Percentiles rank a stretch among this genome's conserved stretches.
Conservation (phyloP, 2,113 vertebrate genomes). For the Anser cygnoides region DNA sequence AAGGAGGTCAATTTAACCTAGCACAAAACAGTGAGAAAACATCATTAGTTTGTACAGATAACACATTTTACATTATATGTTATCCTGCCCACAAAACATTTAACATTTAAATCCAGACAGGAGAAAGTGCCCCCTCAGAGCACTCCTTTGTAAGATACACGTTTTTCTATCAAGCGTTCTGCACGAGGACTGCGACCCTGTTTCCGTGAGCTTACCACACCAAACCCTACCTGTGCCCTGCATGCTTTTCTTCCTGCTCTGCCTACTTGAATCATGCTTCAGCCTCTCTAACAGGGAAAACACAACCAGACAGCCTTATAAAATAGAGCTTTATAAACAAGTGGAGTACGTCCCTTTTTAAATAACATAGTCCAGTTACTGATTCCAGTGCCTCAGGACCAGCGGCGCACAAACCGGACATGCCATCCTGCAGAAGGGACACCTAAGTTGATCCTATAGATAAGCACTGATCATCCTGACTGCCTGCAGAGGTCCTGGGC, state of each 20-base stretch:
- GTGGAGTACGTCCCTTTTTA: constrained; percentile 82
- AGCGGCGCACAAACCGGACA: constrained; percentile 4
- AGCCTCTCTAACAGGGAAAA: constrained; percentile 58
- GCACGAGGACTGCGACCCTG: neutral
- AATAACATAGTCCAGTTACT: constrained; percentile 56
- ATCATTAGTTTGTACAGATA: constrained; percentile 53
- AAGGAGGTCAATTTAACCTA: constrained; percentile 55
- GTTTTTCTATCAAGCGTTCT: constrained; percentile 3
- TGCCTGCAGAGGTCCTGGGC: constrained; percentile 34
- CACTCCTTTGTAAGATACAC: neutral
- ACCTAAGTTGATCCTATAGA: constrained; percentile 7
- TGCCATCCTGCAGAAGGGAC: constrained; percentile 53
- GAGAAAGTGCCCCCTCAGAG: neutral
- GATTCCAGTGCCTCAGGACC: constrained; percentile 62
- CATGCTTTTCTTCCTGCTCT: constrained; percentile 27
- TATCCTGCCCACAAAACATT: neutral
- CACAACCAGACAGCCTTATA: constrained; percentile 77
- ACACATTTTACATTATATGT: constrained; percentile 5
- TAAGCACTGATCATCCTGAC: constrained; percentile 24
- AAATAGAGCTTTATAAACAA: constrained; percentile 85
- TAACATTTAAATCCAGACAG: neutral
- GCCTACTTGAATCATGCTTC: constrained; percentile 40
- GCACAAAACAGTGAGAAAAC: constrained; percentile 41
- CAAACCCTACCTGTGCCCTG: neutral
- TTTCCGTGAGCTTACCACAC: neutral